Base-by-base conservation (phyloP, 2,888 invertebrate genomes). In the Anthrax anthrax region DNA sequence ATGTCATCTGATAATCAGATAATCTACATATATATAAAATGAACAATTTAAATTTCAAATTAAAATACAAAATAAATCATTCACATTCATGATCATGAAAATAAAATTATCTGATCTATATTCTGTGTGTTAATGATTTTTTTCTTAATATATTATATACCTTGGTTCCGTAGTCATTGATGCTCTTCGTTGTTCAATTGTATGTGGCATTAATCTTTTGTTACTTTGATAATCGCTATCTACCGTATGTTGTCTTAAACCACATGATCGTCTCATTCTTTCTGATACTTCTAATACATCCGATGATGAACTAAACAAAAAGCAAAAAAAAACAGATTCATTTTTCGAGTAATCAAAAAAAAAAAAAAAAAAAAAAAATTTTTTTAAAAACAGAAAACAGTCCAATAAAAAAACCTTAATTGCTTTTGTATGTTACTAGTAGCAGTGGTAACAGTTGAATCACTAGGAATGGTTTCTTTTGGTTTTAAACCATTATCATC, bases 221-320 rank as follows among this genome's bases (percentile, higher is more conserved):
- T 72, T 70, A 43, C 75, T 73, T 2, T 72, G 65, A 50, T 75
- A 66, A 2, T 77, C 77, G 39, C 77, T 77, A 58, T 81, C 81
- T 41, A 81, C 68, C 39, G 80, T 81, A 63, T 77, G 77, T 65
- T 80, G 81, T 56, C 81, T 77, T 51, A 83, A 69, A 27, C 72
- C 72, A 58, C 75, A 72, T 37, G 80, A 76, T 50, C 80, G 75
- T 55, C 76, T 73, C 55, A 81, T 70, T 54, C 79, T 70, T 51
- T 74, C 77, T 19, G 71, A 70, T 40, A 73, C 74, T 61, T 74
- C 77, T 61, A 81, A 81, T 51, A 82, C 75, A 62, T 86, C 85
- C 18, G 84, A 83, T 13, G 60, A 59, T 32, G 60, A 62, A 52
- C 64, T 65, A 37, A n/a, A 18, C 14, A 32, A 37, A n/a, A 36